Base-by-base conservation (phyloP, 2,797 vertebrate species). In the Syncerus caffer region DNA sequence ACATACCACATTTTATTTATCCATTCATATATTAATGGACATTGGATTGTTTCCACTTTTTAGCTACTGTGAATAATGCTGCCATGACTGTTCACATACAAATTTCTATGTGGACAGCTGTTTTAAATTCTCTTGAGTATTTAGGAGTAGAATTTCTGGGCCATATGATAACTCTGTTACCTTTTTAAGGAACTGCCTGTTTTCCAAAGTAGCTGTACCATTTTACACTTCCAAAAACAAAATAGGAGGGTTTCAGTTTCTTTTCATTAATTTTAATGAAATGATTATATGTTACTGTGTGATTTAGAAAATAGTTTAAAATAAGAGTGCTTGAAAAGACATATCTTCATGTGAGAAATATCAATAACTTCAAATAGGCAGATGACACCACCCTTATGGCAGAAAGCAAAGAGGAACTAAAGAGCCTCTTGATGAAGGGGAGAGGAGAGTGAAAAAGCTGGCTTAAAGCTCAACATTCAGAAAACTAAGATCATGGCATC, bases 231-330 rank as follows among this genome's bases (percentile, higher is more conserved):
- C 60, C 14, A 96, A 34, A 31, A 91, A 27, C 55, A 87, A 62
- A 6, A 10, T 74, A 86, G 31, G 15, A 80, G 60, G 21, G 23
- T 25, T 82, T 47, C 42, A 16, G 14, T 96, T 96, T 93, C 71
- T 93, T 96, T 97, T 95, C 29, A 60, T 51, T 91, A 79, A 85
- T 94, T 96, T 80, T 92, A 67, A 80, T 87, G 42, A 27, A 89
- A 78, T 94, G 42, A 80, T 82, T 85, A 45, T 71, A 21, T 92
- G 90, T 76, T 93, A 85, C 55, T 50, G 3, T 96, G 60, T 83
- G 58, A 29, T 85, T 96, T 64, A 34, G 29, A 74, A 95, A 84
- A 78, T 29, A 57, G 86, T 88, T 90, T 53, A 86, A 78, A 76
- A 86, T n/a, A 79, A 84, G n/a, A 93, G 78, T 58, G 21, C 94